Base-by-base conservation (phyloP, 2,113 vertebrate genomes). In the Zosterops japonicus region DNA sequence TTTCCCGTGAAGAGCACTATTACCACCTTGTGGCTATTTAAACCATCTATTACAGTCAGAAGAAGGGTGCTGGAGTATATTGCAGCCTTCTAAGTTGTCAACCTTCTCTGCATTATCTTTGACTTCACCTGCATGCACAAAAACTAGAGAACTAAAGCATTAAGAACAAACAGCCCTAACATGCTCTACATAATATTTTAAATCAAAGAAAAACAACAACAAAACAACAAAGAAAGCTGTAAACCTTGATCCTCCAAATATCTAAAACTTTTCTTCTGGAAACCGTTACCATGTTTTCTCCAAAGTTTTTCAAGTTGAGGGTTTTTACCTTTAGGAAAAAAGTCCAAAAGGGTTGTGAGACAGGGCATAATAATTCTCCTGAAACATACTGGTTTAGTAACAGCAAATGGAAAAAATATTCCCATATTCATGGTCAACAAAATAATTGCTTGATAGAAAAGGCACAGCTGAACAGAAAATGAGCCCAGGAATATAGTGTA, bases 21-120 rank as follows among this genome's bases (percentile, higher is more conserved):
- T 91, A 82, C 93, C 93, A 96, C 85, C 91, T 79, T 49, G 77
- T 88, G 95, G 94, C 44, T 63, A 19, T 71, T n/a, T 29, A 49
- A 47, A 11, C 46, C 41, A 3, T 8, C 33, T 41, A 6, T 49
- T 55, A 6, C 0, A 1, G 63, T 57, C n/a, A 36, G 53, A 50
- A 49, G 50, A 78, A 19, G 0, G n/a, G 47, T 27, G 35, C 57
- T 55, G 28, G 8, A 0, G 1, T 7, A 3, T 2, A 12, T 5
- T 57, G 33, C 68, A 67, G 71, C 52, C 17, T 27, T 31, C 42
- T 27, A 27, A 59, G 65, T 2, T 41, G 50, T 3, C 68, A 75
- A 11, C 47, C 20, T 35, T 47, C 24, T 59, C 42, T 95, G 49
- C 57, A 76, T 20, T 57, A 18, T 35, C 55, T 67, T 56, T 56